These are phyloP conservation scores for Eupeodes latifasciatus DNA, from an alignment of 2,888 invertebrate genomes.

Conservation along the genomic window DNA sequence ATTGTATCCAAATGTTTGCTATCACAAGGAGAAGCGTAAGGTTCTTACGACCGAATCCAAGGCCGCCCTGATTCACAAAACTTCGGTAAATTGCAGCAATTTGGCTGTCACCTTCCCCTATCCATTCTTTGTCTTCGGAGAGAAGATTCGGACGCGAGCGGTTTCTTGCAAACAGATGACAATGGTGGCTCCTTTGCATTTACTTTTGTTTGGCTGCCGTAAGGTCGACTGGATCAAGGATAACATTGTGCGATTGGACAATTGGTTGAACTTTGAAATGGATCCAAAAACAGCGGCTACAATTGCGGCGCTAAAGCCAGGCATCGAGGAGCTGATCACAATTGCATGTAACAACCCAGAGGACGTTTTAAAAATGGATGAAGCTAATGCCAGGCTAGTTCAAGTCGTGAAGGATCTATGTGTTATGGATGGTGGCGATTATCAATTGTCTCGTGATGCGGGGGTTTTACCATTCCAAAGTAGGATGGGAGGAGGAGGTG, in stretches of 20 bases:
- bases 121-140: slow-evolving; percentile 98
- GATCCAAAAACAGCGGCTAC: slow-evolving; percentile 90
- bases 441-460: slow-evolving; percentile 86
- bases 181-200: slow-evolving; percentile 97
- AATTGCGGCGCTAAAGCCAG: slow-evolving; percentile 94
- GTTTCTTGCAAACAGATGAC: slow-evolving; percentile 98
- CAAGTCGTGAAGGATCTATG: slow-evolving; percentile 90
- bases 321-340: slow-evolving; percentile 93
- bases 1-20: slow-evolving; percentile 98
- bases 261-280: slow-evolving; percentile 97
- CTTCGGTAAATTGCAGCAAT: slow-evolving; percentile 97
- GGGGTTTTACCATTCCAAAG: slow-evolving; percentile 81
- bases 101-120: slow-evolving; percentile 93
- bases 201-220: slow-evolving; percentile 95
- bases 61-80: slow-evolving; percentile 97
- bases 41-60: slow-evolving; percentile 98
- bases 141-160: slow-evolving; percentile 97
- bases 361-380: slow-evolving; percentile 86
- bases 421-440: slow-evolving; percentile 90
- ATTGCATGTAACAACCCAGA: slow-evolving; percentile 92
- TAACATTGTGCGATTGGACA: slow-evolving; percentile 93
- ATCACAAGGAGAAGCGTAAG: slow-evolving; percentile 97
- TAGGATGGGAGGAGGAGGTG: slow-evolving; percentile 77
- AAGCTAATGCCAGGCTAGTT: slow-evolving; percentile 85
- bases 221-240: slow-evolving; percentile 86